These are phyloP conservation scores for Notiomystis cincta DNA, from an alignment of 2,113 vertebrate genomes.

Conservation along the genomic window DNA sequence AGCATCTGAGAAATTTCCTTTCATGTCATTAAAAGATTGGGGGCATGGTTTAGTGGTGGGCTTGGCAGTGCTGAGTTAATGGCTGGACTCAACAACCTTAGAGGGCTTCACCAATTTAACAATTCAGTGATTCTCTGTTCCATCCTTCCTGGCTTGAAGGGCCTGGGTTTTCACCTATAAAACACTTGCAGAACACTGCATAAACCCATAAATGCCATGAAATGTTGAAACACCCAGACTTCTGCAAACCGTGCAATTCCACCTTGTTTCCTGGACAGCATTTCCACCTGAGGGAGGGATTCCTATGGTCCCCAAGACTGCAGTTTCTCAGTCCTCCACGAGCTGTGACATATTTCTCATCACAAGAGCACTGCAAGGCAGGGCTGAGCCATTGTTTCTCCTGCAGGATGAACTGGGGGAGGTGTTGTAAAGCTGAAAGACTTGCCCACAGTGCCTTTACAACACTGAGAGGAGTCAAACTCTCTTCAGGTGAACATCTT, in stretches of 20 bases:
- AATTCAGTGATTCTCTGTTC: not conserved
- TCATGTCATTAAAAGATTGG: not conserved
- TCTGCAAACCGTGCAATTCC: not conserved
- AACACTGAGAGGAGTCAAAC: not conserved
- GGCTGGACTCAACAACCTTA: not conserved
- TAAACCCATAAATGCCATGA: not conserved
- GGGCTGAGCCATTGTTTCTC: not conserved
- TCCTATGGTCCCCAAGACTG: not conserved
- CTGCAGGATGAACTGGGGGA: not conserved
- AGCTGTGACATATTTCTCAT: not conserved
- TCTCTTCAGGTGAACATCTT: not conserved
- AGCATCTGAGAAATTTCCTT: not conserved
- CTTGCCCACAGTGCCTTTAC: rapidly evolving
- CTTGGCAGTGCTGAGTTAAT: not conserved
- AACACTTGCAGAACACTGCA: not conserved
- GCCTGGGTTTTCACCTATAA: not conserved
- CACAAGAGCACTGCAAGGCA: not conserved
- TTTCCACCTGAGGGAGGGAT: not conserved
- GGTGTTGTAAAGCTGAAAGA: not conserved
- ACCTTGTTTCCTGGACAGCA: not conserved
- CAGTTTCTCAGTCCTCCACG: not conserved
- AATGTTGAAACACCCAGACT: not conserved
- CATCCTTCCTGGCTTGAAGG: not conserved
- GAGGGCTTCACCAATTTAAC: not conserved
- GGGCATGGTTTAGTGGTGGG: not conserved